Evolutionary conservation across 2,797 vertebrate genomes (phyloP), one percentile per base, ranked within the genome.

Genomic region (Danio choprae): DNA sequence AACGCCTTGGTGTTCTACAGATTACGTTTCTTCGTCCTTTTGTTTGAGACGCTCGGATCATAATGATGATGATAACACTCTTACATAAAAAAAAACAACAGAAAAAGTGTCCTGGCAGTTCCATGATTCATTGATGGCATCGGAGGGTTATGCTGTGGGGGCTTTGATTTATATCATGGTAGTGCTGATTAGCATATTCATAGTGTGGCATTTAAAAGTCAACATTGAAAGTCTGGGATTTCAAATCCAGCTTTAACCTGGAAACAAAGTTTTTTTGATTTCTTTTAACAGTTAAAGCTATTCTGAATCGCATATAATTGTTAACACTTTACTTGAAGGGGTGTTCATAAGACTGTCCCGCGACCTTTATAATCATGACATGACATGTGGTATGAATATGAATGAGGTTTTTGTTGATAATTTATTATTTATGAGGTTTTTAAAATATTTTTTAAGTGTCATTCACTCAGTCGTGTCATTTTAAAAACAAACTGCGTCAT

Each of bases 11-110:
- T 70, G 72, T 53, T 73, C 72, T 59, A 58, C 82, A 77, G 82
- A 76, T 76, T 74, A 73, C 18, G 59, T 69, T 38, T 77, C 79
- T 67, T 62, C 13, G 12, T 62, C 64, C 72, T 74, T n/a, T 82
- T 74, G 46, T 77, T 81, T 77, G 44, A 55, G 76, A 72, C 72
- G 29, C 41, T 63, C 55, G 38, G 16, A 73, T 46, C 41, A 73
- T 60, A 53, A 70, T 63, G 58, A 71, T 79, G 36, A 71, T 53
- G 53, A 58, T 16, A 58, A 58, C 53, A 56, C 50, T 50, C 18
- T 29, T 76, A 43, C n/a, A 7, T 4, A 44, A 58, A 72, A 41
- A 59, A 58, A n/a, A n/a, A n/a, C n/a, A n/a, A n/a, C n/a, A n/a
- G n/a, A n/a, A n/a, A 60, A 68, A 50, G 73, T 63, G 41, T 6